Base-by-base conservation (phyloP, 1,140 invertebrate genomes). In the Coptotermes formosanus region DNA sequence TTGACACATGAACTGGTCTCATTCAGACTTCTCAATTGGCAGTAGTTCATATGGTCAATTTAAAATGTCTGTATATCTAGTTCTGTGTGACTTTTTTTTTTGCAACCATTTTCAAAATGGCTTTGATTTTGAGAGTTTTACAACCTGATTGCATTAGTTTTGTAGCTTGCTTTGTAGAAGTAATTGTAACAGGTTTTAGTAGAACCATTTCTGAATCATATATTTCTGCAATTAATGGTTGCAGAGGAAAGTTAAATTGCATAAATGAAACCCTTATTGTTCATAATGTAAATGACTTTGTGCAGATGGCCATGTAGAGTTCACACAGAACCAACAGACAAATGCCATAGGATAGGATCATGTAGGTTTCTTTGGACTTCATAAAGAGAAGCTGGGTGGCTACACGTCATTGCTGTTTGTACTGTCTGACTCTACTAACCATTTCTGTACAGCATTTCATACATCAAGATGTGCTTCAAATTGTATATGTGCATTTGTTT, bases 41-140 rank as follows among this genome's bases (percentile, higher is more conserved):
- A 75, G 52, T 75, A 75, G 64, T 75, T 75, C 64, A 75, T 75
- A 75, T 64, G 59, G 1, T 75, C 64, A 75, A 75, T 75, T 75
- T 30, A 6, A 75, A n/a, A 75, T 75, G n/a, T 30, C 64, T 75
- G 25, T 30, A 30, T 75, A 6, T 75, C 25, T 75, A 55, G 52
- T 55, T 55, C 19, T 16, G 52, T 55, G 14, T 55, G 4, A 19
- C 52, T 55, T 55, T 55, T 19, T 55, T 19, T 8, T 75, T 30
- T n/a, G 64, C 64, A 75, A 14, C 64, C 64, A 75, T 75, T n/a
- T 75, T 30, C 25, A 25, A 75, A 12, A 30, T 25, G n/a, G 14
- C 52, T 55, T 55, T 55, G 19, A 55, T 19, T 4, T 19, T 55
- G 9, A 48, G 52, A 55, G 52, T 55, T 55, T 55, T 19, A 21